Percentiles rank a stretch among this genome's conserved stretches.
Conservation (phyloP, 2,113 vertebrate species). For the Chloropsis cyanopogon region DNA sequence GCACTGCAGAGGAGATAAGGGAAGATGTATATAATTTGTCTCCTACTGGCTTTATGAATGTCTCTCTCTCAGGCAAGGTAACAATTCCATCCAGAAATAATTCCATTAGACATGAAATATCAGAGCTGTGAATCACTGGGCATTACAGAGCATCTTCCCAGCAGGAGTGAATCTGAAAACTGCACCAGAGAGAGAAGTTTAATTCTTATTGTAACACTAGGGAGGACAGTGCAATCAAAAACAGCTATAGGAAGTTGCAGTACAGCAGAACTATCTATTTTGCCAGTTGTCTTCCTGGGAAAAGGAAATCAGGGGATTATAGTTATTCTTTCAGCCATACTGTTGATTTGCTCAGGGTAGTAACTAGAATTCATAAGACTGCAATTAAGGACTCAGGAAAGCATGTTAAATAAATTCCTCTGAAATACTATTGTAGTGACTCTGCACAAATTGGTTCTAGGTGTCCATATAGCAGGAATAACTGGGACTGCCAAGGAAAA, state of each 20-base stretch:
- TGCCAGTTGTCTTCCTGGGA: slow-evolving; percentile 11
- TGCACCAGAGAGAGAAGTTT: slow-evolving; percentile 6
- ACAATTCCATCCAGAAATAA: slow-evolving; percentile 46
- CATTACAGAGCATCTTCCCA: slow-evolving; percentile 48
- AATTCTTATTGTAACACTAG: slow-evolving; percentile 24
- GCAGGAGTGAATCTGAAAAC: slow-evolving; percentile 11
- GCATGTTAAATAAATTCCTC: background rate
- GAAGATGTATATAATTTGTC: slow-evolving; percentile 30
- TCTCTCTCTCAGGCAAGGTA: slow-evolving; percentile 29
- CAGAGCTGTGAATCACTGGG: slow-evolving; percentile 44
- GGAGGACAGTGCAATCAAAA: slow-evolving; percentile 52
- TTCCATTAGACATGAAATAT: slow-evolving; percentile 56
- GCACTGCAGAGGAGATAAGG: background rate
- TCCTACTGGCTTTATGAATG: slow-evolving; percentile 46
- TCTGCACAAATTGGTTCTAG: background rate
- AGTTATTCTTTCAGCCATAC: slow-evolving; percentile 22
- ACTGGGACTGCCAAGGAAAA: background rate
- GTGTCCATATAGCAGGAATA: background rate
- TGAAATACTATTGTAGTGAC: background rate
- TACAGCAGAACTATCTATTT: slow-evolving; percentile 34
- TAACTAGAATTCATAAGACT: slow-evolving; percentile 5
- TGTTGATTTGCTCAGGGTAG: slow-evolving; percentile 21
- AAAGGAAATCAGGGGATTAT: slow-evolving; percentile 26
- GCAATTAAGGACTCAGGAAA: slow-evolving; percentile 23
- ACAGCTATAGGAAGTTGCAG: slow-evolving; percentile 22